Percentiles rank a stretch among this genome's conserved stretches.
phyloP scores from a whole-genome alignment of 2,113 vertebrate species.

The Melierax canorus region DNA sequence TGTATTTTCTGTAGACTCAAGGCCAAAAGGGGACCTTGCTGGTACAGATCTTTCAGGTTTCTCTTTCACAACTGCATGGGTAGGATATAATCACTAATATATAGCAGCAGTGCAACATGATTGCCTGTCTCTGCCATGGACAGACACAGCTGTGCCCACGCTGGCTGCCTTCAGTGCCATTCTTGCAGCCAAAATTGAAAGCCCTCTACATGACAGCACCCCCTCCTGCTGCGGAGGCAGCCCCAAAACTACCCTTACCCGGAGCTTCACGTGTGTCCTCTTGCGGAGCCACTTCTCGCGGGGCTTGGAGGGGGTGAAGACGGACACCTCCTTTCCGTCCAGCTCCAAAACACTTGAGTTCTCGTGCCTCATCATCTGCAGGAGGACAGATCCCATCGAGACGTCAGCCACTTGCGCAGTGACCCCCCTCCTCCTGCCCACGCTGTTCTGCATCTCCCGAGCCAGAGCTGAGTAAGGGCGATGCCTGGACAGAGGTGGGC shows the following conservation, averaged over 20 bases:
- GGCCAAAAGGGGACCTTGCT: neutral
- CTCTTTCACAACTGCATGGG: neutral
- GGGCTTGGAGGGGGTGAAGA: conserved; percentile 93
- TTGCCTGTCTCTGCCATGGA: neutral
- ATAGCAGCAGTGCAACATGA: neutral
- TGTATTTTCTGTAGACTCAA: neutral
- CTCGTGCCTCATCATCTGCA: conserved; percentile 92
- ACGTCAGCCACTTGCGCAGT: neutral
- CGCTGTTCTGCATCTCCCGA: neutral
- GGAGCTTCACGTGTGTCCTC: conserved; percentile 91
- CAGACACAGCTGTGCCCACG: rapidly evolving
- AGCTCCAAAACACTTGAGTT: conserved; percentile 89
- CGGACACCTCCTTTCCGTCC: conserved; percentile 91
- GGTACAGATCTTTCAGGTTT: neutral
- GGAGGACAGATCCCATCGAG: neutral
- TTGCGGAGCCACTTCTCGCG: conserved; percentile 93
- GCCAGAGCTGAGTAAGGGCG: neutral
- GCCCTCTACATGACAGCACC: too few species aligned
- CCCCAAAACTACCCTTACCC: conserved; percentile 70
- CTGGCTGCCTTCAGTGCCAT: neutral
- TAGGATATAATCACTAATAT: neutral
- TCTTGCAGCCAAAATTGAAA: neutral
- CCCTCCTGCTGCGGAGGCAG: rapidly evolving
- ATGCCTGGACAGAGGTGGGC: neutral
- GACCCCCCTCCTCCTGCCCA: neutral